Evolutionary conservation across 1,140 invertebrate species (phyloP).

Genomic region (Ridgeia piscesae): DNA sequence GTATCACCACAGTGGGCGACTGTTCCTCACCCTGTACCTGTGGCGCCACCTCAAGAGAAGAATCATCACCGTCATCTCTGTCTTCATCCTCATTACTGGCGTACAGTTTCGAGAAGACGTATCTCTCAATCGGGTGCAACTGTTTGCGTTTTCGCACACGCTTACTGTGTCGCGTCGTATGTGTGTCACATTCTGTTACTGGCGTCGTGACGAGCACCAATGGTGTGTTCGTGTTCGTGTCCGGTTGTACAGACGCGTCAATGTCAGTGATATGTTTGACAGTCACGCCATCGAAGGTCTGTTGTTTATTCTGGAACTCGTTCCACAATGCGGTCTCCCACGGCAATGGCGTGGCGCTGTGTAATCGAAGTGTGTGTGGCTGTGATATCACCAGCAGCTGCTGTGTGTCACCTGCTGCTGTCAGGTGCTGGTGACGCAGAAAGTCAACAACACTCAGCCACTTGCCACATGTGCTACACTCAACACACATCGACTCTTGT

Average conservation of each 20-base stretch:
- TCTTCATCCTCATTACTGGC: neutral
- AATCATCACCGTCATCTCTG: neutral
- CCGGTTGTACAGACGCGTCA: neutral
- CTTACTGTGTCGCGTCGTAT: neutral
- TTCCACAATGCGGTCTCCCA: neutral
- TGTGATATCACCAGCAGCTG: neutral
- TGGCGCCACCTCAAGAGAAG: neutral
- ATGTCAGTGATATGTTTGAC: neutral
- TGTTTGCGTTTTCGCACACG: conserved; percentile 18
- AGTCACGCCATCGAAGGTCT: neutral
- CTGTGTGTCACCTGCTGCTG: neutral
- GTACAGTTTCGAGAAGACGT: conserved; percentile 13
- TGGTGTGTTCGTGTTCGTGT: neutral
- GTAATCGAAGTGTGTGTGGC: neutral
- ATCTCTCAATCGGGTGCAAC: conserved; percentile 21
- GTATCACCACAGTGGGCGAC: neutral
- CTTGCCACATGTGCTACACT: neutral
- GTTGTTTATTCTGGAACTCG: neutral
- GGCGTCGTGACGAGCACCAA: neutral
- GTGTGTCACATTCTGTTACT: neutral
- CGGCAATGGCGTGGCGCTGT: neutral
- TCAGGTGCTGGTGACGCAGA: neutral
- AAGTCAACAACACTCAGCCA: neutral
- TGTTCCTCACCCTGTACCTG: neutral
- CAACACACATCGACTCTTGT: neutral